Evolutionary conservation across 2,797 vertebrate species (phyloP), one percentile per base, ranked within the genome.

Genomic region (Microhierax caerulescens): DNA sequence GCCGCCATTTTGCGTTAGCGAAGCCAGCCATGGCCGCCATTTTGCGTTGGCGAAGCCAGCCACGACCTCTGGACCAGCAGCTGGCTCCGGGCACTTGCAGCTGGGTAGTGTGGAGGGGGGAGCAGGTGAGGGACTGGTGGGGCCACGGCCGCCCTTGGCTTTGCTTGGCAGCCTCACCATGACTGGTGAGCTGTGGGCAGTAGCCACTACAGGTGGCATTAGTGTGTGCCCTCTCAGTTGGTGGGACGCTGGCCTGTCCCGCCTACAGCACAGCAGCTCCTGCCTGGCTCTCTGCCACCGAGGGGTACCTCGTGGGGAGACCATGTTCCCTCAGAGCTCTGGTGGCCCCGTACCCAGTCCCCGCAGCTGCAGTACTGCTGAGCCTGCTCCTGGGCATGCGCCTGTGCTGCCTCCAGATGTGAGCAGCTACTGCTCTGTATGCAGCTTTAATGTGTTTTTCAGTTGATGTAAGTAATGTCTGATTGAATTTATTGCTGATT

Each of bases 401-500:
- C 21, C 63, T 3, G 3, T 0, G 9, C 57, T 50, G 51, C 30
- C 17, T 32, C 34, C 11, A 24, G 51, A 11, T 13, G n/a, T 14
- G 60, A 94, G 85, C 85, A 59, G 76, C 63, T 70, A 5, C 61
- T 77, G 85, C 63, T 57, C 75, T 30, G 78, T 23, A 22, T 27
- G 6, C 56, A 21, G 43, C 53, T 93, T 93, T 94, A 96, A 94
- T 94, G 92, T 77, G 90, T 79, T 95, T 96, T 76, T 39, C 79
- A 16, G 87, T 69, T 85, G 90, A 92, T 94, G 92, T 97, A 93
- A 94, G 88, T 97, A 94, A 97, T 67, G 93, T 95, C 95, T 97
- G 95, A 94, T 93, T 91, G 87, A 90, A 97, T 97, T 96, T 96
- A 91, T 80, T 82, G 86, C 82, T 85, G 96, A 97, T 96, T 96